Evolutionary conservation across 2,113 vertebrate species (phyloP), one percentile per base, ranked within the genome.

Genomic region (Epinephelus moara): DNA sequence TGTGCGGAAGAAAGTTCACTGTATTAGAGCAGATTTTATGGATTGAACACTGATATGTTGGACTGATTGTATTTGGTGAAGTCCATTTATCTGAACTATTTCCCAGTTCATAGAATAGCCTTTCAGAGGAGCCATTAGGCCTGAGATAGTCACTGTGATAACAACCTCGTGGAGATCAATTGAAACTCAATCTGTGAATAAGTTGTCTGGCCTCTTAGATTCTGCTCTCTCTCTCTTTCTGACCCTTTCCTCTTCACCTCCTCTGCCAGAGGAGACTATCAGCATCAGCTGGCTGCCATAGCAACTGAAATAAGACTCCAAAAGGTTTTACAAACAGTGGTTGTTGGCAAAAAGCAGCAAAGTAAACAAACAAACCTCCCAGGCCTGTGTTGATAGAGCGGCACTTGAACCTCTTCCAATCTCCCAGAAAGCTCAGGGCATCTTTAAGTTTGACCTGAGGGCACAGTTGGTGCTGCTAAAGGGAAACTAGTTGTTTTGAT

Each of bases 121-220:
- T 89, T 87, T 92, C 85, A 82, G 70, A 78, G 85, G 80, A 77
- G 77, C 91, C 86, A 89, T 91, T 90, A 91, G 80, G 62, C 70
- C 76, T 8, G 67, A 85, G 75, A 82, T 77, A 60, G 80, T 79
- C 76, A 7, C 85, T 78, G 27, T 40, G 82, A 85, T 84, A 89
- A 85, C 53, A 74, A 78, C 60, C 40, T 56, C 75, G 40, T 23
- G 67, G 70, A 85, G 89, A 94, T 94, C 92, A 91, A 92, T 93
- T 85, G 83, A 89, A 91, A 91, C 88, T 90, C 76, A 6, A 92
- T 93, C 80, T 75, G 70, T 73, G 82, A 87, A 81, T 76, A 81
- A 86, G 82, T 68, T 57, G 81, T 66, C 75, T 23, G 67, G 55
- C 75, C 64, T 84, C 81, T 80, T n/a, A 18, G 37, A 40, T 75